phyloP scores from a whole-genome alignment of 2,888 invertebrate genomes.

The Thereva unica region DNA sequence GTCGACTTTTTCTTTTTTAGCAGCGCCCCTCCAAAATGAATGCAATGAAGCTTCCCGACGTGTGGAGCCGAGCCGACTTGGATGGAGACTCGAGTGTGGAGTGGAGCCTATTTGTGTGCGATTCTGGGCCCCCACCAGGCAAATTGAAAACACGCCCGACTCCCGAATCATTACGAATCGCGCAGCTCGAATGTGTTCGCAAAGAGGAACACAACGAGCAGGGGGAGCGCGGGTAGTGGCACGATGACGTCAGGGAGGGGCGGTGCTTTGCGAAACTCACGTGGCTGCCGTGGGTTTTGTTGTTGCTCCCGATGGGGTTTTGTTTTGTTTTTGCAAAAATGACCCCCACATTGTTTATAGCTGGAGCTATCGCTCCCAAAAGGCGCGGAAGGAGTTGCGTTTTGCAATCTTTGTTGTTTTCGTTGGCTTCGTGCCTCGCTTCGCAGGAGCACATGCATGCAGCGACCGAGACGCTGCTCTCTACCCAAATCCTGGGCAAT shows the following conservation, averaged over 20 bases:
- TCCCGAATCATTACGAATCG: slow-evolving; percentile 39
- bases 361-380: slow-evolving; percentile 24
- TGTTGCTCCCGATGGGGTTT: slow-evolving; percentile 23
- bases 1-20: neutral
- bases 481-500: slow-evolving; percentile 26
- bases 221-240: slow-evolving; percentile 7
- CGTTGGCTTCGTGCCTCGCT: slow-evolving; percentile 9
- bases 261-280: slow-evolving; percentile 42
- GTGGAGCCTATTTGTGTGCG: neutral
- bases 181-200: slow-evolving; percentile 38
- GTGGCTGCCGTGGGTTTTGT: slow-evolving; percentile 37
- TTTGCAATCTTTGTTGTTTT: slow-evolving; percentile 26
- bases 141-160: slow-evolving; percentile 27
- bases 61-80: slow-evolving; percentile 12
- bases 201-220: slow-evolving; percentile 4
- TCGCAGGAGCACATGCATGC: slow-evolving; percentile 22
- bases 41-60: slow-evolving; percentile 22
- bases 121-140: slow-evolving; percentile 16
- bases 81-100: neutral
- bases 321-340: slow-evolving; percentile 25
- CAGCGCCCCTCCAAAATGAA: neutral
- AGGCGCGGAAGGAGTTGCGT: neutral
- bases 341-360: slow-evolving; percentile 29
- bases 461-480: slow-evolving; percentile 15
- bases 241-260: slow-evolving; percentile 36